These are phyloP conservation scores for Irena cyanogastra DNA, from an alignment of 2,113 vertebrate genomes.

Conservation along the genomic window DNA sequence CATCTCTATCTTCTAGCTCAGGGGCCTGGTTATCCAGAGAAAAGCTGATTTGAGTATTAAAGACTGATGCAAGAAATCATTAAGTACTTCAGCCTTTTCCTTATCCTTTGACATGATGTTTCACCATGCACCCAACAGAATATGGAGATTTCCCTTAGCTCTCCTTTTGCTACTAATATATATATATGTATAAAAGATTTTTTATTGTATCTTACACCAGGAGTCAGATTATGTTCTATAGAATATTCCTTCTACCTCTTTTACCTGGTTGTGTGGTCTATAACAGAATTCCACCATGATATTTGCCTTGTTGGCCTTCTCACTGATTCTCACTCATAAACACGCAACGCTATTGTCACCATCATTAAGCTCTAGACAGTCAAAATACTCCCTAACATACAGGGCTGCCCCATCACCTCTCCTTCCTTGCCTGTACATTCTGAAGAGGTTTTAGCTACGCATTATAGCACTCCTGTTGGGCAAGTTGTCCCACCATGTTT, in stretches of 20 bases:
- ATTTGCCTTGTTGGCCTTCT: background rate
- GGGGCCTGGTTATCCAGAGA: background rate
- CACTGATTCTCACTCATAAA: background rate
- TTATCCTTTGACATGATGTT: background rate
- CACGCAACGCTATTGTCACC: background rate
- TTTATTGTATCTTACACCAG: background rate
- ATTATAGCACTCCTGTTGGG: background rate
- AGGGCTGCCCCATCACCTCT: background rate
- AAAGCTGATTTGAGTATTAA: background rate
- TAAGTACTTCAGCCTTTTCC: background rate
- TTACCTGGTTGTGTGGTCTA: background rate
- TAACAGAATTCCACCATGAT: background rate
- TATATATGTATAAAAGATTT: background rate
- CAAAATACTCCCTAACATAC: background rate
- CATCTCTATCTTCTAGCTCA: background rate
- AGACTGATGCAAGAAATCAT: background rate
- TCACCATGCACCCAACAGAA: background rate
- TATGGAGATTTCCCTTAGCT: background rate
- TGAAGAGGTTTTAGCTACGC: background rate
- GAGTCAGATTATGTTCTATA: background rate
- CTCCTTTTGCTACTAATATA: background rate
- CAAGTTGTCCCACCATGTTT: background rate
- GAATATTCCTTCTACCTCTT: background rate
- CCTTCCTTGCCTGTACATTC: background rate
- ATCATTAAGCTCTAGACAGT: background rate